phyloP scores from a whole-genome alignment of 2,888 invertebrate genomes.

The Acronicta leporina region DNA sequence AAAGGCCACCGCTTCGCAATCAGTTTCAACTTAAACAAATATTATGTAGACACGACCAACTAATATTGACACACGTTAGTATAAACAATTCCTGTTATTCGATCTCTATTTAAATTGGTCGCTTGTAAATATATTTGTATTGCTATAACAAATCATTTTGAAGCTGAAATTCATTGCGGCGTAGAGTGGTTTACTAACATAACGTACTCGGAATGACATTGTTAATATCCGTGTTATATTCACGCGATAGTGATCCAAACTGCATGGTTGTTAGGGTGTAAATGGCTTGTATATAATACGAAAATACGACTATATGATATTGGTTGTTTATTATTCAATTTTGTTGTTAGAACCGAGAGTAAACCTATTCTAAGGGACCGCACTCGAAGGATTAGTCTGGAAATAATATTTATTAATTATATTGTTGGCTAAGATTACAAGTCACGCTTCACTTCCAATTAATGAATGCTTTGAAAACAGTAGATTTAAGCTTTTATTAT shows the following conservation, averaged over 20 bases:
- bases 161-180: constrained; percentile 57
- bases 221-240: constrained; percentile 38
- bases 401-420: constrained; percentile 23
- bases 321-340: constrained; percentile 40
- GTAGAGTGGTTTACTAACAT: constrained; percentile 54
- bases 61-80: constrained; percentile 39
- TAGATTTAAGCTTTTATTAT: constrained; percentile 14
- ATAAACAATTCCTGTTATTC: constrained; percentile 20
- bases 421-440: constrained; percentile 17
- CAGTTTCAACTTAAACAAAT: constrained; percentile 46
- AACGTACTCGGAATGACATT: constrained; percentile 50
- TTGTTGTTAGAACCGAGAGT: constrained; percentile 37
- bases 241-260: constrained; percentile 27
- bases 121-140: constrained; percentile 52
- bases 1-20: constrained; percentile 42
- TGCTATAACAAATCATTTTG: constrained; percentile 56
- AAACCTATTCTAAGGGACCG: constrained; percentile 37
- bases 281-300: constrained; percentile 16
- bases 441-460: not conserved
- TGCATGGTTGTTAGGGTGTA: not conserved
- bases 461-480: constrained; percentile 11
- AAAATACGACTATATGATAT: constrained; percentile 19
- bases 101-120: constrained; percentile 44
- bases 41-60: constrained; percentile 42
- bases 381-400: constrained; percentile 16